Base-by-base conservation (phyloP, 2,888 invertebrate species). In the Pilophorus perplexus region DNA sequence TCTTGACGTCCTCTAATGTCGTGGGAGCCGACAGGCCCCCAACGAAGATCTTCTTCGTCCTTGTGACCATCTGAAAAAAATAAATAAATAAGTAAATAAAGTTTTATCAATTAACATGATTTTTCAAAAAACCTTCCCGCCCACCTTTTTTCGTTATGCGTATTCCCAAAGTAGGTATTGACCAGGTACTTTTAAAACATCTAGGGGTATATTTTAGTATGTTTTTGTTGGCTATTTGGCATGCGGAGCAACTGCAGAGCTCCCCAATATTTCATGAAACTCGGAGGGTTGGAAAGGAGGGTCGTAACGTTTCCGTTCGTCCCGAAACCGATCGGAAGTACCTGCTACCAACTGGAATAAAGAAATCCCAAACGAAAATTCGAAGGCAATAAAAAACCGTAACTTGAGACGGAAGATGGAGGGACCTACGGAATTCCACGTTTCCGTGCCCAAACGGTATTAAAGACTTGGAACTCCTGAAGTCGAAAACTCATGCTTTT, bases 1-100 rank as follows among this genome's bases (percentile, higher is more conserved):
- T 93, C 86, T 97, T 98, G 80, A 99, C 96, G 81, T 99, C 98
- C 82, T 99, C 98, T 79, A 98, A 87, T 78, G 98, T 99, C 79
- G 98, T 98, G 78, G 96, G 94, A 78, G 98, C 97, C 77, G 98
- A 98, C 77, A 99, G 86, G 78, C 99, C 99, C 76, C 99, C 99
- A 79, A 99, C 97, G 84, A 99, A 99, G 84, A 99, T 97, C 85
- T 99, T 99, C 90, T 98, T 99, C 84, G 98, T 99, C 85, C 95
- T 91, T 84, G 97, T 97, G 80, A 98, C 95, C 95, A 98, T 96
- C 97, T 98, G 87, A 71, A 70, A 73, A 52, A 59, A 65, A 65
- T 48, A 2, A 64, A 8, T 8, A 33, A 33, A 33, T 33, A 12
- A 33, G 12, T 33, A 12, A 6, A 33, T 33, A 33, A 33, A n/a